phyloP scores from a whole-genome alignment of 2,888 invertebrate species.

The Anoncus sp. region DNA sequence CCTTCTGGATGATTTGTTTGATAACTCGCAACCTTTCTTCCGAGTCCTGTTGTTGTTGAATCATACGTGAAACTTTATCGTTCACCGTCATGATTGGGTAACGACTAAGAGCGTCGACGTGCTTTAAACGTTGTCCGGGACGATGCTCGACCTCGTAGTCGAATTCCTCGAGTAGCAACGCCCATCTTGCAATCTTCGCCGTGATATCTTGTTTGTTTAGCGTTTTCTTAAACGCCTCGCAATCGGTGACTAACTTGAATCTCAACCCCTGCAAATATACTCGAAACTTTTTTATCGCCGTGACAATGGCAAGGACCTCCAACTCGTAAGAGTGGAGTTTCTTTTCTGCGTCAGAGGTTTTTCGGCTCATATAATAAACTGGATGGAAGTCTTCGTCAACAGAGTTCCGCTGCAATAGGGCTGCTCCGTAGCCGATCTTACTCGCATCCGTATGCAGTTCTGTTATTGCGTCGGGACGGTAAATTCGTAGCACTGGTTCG shows the following conservation, averaged over 20 bases:
- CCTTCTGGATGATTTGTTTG: too few species aligned
- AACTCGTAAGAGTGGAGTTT: neutral
- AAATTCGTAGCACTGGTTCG: neutral
- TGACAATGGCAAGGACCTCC: neutral
- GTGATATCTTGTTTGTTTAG: slow-evolving; percentile 50
- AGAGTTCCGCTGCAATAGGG: neutral
- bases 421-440: neutral
- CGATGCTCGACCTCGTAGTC: slow-evolving; percentile 64
- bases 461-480: neutral
- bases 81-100: slow-evolving; percentile 46
- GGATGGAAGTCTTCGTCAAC: neutral
- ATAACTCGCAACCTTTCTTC: too few species aligned
- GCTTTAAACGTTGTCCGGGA: slow-evolving; percentile 62
- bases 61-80: too few species aligned
- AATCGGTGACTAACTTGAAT: neutral
- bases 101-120: slow-evolving; percentile 67
- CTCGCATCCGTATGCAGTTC: neutral
- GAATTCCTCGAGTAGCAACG: slow-evolving; percentile 61
- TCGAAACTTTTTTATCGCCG: neutral
- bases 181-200: slow-evolving; percentile 63
- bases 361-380: neutral
- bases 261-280: neutral
- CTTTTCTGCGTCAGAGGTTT: neutral
- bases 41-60: too few species aligned
- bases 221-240: slow-evolving; percentile 22